Conservation (phyloP, 2,797 vertebrate genomes). For the Pitangus sulphuratus region DNA sequence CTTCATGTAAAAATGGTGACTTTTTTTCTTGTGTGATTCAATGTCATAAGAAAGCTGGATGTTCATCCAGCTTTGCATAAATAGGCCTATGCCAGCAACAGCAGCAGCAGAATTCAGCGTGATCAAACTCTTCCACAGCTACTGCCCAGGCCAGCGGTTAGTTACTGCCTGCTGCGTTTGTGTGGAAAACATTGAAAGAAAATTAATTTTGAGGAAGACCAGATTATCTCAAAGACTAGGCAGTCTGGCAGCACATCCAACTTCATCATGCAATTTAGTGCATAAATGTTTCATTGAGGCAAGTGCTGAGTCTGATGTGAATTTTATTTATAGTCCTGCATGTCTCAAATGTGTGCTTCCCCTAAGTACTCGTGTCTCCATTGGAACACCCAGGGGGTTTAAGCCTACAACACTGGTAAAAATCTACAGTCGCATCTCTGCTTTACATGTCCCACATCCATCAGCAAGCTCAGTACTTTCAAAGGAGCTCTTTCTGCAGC, state of each 20-base stretch:
- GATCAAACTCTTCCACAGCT: not conserved
- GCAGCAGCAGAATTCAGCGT: not conserved
- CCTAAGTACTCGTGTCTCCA: not conserved
- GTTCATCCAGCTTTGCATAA: not conserved
- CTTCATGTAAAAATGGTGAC: not conserved
- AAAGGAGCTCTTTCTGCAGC: not conserved
- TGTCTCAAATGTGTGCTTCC: not conserved
- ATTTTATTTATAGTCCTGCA: slow-evolving; percentile 59
- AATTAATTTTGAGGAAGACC: slow-evolving; percentile 23
- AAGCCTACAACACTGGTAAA: not conserved
- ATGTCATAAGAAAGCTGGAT: not conserved
- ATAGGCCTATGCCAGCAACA: not conserved
- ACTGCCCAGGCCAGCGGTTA: not conserved
- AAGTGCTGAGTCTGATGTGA: slow-evolving; percentile 48
- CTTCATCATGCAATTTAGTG: slow-evolving; percentile 36
- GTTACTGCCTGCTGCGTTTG: not conserved
- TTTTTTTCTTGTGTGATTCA: not conserved
- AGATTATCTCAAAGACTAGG: slow-evolving; percentile 11
- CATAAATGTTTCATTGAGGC: slow-evolving; percentile 56
- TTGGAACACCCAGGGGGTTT: not conserved
- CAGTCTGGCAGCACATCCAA: slow-evolving; percentile 48
- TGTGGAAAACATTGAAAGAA: not conserved
- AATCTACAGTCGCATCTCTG: not conserved
- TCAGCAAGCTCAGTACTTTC: slow-evolving; percentile 12
- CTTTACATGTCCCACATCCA: not conserved